Base-by-base conservation (phyloP, 2,888 invertebrate genomes). In the Gymnosoma rotundatum region DNA sequence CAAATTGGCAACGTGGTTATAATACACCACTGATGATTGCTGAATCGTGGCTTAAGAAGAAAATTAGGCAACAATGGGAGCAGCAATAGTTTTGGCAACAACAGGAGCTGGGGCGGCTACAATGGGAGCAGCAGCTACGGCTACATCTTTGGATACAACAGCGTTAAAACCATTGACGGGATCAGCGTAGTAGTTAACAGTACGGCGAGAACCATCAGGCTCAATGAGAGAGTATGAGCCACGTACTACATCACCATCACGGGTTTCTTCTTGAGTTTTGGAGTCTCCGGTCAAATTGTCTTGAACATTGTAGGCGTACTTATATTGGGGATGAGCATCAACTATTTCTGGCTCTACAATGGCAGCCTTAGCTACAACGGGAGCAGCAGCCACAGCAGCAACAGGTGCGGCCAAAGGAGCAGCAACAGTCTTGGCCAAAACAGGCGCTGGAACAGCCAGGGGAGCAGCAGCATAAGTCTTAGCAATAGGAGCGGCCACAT, bases 111-210 rank as follows among this genome's bases (percentile, higher is more conserved):
- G 90, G 70, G 89, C 90, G 54, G 92, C 92, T 25, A 90, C 87
- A 76, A 91, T 83, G 60, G 93, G 93, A 50, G 92, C 92, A 18
- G 93, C 87, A 66, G 81, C 81, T 60, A 92, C 90, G 70, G 93
- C 92, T 70, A 92, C 90, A 88, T 92, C 92, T 87, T 91, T 92
- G 86, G 90, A 90, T 8, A 93, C 93, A 50, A 93, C 92, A 66
- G 93, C 93, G 87, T 93, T 93, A 90, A 93, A 93, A 83, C 93
- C 93, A 86, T 93, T 92, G 86, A 93, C 87, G 54, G 92, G 90
- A 86, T 93, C 93, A 74, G 93, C 93, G 75, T 92, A 92, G 89
- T 93, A 93, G 88, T 92, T 93, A 67, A 93, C 93, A 67, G 89
- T 92, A 85, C 93, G 91, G 80, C 92, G 91, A 78, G 92, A 92